Percentiles rank a stretch among this genome's conserved stretches.
Evolutionary conservation across 2,888 invertebrate species (phyloP).

Genomic region (Cantharis nigra): DNA sequence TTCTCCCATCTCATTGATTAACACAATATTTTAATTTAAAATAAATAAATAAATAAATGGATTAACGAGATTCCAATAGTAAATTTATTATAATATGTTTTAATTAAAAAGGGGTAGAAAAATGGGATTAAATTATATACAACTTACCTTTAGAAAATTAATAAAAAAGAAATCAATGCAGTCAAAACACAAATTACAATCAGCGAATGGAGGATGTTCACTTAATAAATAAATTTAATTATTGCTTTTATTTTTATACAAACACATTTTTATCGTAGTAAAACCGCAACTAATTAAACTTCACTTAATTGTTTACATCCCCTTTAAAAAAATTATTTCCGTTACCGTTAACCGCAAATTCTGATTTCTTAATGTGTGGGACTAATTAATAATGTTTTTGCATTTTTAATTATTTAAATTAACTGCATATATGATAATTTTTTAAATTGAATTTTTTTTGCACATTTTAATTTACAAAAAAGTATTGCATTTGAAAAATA

Average conservation of each 20-base stretch:
- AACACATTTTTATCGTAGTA: not conserved
- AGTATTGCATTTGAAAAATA: too few relatives aligned
- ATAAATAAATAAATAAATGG: too few relatives aligned
- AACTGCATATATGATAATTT: too few relatives aligned
- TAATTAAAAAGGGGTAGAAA: too few relatives aligned
- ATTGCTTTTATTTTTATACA: not conserved
- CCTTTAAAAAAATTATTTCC: constrained; percentile 1
- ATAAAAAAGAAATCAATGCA: not conserved
- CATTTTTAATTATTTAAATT: too few relatives aligned
- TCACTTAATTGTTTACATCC: constrained; percentile 1
- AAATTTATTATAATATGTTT: too few relatives aligned
- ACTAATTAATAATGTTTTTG: not conserved
- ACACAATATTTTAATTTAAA: not conserved
- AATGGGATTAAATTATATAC: too few relatives aligned
- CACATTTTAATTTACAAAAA: too few relatives aligned
- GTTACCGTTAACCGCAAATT: not conserved
- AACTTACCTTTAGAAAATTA: too few relatives aligned
- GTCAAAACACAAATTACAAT: not conserved
- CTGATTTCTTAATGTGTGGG: not conserved
- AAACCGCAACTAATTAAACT: constrained; percentile 10
- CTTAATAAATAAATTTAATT: not conserved
- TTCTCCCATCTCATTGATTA: constrained; percentile 3
- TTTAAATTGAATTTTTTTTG: too few relatives aligned
- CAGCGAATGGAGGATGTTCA: not conserved
- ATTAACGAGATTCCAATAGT: too few relatives aligned